These are phyloP conservation scores for Cavia porcellus DNA, from an alignment of 2,113 vertebrate genomes.

Conservation along the genomic window DNA sequence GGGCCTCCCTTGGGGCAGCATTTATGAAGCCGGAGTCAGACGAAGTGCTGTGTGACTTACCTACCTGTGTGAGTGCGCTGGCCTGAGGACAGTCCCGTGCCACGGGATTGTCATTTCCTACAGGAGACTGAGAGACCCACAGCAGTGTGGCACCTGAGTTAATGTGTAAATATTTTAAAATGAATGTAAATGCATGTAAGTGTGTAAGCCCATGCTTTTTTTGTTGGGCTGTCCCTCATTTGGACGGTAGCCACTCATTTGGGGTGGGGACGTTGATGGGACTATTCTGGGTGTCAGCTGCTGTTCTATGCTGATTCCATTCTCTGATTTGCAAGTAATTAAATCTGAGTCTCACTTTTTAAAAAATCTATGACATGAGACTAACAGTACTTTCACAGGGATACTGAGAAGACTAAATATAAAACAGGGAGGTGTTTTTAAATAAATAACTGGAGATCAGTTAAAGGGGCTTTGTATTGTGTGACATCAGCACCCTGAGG, in stretches of 20 bases:
- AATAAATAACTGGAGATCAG: neutral
- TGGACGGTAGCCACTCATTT: neutral
- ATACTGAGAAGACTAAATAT: neutral
- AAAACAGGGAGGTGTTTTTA: neutral
- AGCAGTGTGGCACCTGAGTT: neutral
- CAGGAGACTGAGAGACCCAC: neutral
- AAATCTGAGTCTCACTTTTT: neutral
- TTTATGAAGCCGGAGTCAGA: neutral
- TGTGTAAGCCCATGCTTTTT: neutral
- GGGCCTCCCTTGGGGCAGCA: neutral
- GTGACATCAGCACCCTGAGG: neutral
- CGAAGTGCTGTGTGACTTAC: no score
- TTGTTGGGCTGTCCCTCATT: rapidly evolving
- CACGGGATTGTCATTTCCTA: neutral
- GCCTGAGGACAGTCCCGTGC: neutral
- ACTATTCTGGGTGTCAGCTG: neutral
- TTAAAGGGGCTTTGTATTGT: neutral
- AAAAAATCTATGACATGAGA: neutral
- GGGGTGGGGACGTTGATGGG: neutral
- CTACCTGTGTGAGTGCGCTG: neutral
- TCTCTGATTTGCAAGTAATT: neutral
- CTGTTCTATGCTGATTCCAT: neutral
- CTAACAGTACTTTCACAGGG: neutral
- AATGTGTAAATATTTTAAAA: neutral
- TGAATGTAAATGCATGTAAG: neutral